Conservation (phyloP, 2,113 vertebrate species). For the Columba livia region DNA sequence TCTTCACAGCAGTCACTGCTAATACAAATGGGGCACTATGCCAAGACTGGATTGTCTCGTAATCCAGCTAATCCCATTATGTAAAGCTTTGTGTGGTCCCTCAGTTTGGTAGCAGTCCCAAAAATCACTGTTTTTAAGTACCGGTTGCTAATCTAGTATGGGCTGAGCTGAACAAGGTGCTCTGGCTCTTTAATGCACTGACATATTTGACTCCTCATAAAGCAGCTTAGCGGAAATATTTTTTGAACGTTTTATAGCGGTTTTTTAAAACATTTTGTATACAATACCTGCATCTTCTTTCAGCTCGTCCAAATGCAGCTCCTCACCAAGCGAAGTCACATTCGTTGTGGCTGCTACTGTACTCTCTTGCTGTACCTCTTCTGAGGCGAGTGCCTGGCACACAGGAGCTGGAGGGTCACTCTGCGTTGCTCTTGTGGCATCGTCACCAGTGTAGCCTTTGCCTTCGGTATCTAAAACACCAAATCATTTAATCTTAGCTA, state of each 20-base stretch:
- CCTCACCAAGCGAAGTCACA: slow-evolving; percentile 44
- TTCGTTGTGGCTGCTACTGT: background rate
- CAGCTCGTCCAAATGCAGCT: slow-evolving; percentile 48
- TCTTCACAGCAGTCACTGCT: slow-evolving; percentile 6
- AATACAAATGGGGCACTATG: background rate
- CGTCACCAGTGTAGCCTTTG: slow-evolving; percentile 55
- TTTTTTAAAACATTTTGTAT: background rate
- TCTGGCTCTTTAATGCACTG: background rate
- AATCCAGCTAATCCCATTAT: slow-evolving; percentile 9
- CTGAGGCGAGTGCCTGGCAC: slow-evolving; percentile 57
- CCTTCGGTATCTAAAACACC: slow-evolving; percentile 73
- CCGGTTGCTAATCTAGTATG: background rate
- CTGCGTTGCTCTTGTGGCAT: slow-evolving; percentile 14
- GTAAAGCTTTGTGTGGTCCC: background rate
- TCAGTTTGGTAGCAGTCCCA: background rate
- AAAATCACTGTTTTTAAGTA: background rate
- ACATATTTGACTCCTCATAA: too few relatives aligned
- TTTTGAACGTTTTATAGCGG: background rate
- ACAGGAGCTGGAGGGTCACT: slow-evolving; percentile 56
- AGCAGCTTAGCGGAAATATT: background rate
- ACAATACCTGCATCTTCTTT: slow-evolving; percentile 75
- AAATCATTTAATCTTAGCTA: background rate
- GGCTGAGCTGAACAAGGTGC: background rate
- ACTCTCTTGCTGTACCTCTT: slow-evolving; percentile 59
- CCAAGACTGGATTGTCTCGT: background rate